Evolutionary conservation across 1,140 invertebrate genomes (phyloP).

Genomic region (Anthonomus grandis): DNA sequence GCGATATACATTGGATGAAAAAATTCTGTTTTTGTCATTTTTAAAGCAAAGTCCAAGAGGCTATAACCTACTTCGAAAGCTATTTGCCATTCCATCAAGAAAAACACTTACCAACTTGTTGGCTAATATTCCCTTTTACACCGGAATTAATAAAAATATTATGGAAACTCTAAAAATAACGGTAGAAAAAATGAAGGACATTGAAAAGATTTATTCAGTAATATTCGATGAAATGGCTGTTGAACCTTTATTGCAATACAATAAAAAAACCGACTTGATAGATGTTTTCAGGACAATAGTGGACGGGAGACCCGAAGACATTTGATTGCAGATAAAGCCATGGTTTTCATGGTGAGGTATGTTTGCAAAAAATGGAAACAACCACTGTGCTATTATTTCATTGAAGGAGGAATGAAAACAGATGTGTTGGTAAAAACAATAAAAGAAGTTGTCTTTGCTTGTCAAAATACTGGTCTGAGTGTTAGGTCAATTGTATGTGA

Average conservation of each 20-base stretch:
- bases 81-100: constrained; percentile 29
- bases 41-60: constrained; percentile 27
- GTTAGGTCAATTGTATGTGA: too few relatives aligned
- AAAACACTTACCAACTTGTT: constrained; percentile 22
- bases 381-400: constrained; percentile 31
- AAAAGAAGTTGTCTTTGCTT: too few relatives aligned
- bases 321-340: constrained; percentile 39
- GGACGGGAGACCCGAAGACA: too few relatives aligned
- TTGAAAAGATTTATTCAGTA: constrained; percentile 31
- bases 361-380: constrained; percentile 39
- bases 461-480: not conserved
- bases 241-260: constrained; percentile 29
- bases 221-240: constrained; percentile 43
- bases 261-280: constrained; percentile 28
- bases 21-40: constrained; percentile 28
- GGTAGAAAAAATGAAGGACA: constrained; percentile 17
- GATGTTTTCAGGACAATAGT: constrained; percentile 22
- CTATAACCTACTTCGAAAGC: constrained; percentile 19
- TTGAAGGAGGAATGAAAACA: constrained; percentile 26
- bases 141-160: constrained; percentile 28
- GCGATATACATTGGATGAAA: too few relatives aligned
- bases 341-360: constrained; percentile 40
- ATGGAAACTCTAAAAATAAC: constrained; percentile 20
- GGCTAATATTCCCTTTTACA: constrained; percentile 22
- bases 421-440: not conserved